Evolutionary conservation across 23 tunicate species (phyloP).

Genomic region (Trididemnum miniatum): DNA sequence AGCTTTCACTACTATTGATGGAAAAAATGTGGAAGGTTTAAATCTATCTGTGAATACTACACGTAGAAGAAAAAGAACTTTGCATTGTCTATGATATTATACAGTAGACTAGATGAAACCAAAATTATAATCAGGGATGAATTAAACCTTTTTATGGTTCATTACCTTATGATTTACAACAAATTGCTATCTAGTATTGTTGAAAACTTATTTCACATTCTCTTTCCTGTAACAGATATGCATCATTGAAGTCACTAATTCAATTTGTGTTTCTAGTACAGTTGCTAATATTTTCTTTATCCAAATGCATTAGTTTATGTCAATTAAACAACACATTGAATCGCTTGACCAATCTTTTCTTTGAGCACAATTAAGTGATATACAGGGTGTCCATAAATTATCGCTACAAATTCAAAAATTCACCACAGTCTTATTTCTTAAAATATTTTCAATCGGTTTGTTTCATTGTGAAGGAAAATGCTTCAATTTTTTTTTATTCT

Average conservation of each 20-base stretch:
- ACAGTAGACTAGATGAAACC: neutral
- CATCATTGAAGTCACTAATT: neutral
- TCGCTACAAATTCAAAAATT: no score
- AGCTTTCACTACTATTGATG: neutral
- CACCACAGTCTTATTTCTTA: no score
- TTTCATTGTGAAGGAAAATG: no score
- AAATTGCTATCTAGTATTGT: neutral
- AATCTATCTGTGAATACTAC: constrained; percentile 5
- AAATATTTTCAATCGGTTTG: no score
- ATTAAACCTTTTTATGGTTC: neutral
- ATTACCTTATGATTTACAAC: neutral
- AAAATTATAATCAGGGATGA: neutral
- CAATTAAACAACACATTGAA: neutral
- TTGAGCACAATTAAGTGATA: neutral
- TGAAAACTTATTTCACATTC: neutral
- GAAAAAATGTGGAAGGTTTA: neutral
- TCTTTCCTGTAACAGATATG: neutral
- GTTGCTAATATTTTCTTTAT: neutral
- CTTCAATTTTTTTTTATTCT: no score
- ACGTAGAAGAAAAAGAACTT: neutral
- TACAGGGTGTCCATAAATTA: no score
- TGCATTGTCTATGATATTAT: neutral
- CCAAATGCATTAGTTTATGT: neutral
- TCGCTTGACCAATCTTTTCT: neutral
- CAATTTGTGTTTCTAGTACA: neutral